These are phyloP conservation scores for Semibalanus balanoides DNA, from an alignment of 1,140 invertebrate species.

Conservation along the genomic window DNA sequence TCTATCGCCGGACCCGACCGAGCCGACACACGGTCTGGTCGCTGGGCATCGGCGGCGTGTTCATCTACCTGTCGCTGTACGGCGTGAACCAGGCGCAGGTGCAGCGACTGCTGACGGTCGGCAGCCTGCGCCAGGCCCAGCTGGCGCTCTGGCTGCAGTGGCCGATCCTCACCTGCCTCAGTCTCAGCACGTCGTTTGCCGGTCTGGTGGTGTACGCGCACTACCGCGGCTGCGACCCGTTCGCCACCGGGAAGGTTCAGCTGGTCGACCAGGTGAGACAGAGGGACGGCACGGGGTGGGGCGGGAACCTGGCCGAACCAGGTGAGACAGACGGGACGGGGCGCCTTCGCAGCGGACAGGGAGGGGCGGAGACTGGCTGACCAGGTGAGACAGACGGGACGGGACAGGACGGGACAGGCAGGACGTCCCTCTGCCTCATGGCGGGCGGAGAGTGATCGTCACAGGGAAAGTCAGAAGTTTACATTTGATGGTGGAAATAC, in stretches of 20 bases:
- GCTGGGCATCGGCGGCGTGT: conserved; percentile 45
- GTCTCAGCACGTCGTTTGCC: conserved; percentile 52
- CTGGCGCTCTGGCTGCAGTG: conserved; percentile 46
- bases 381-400: too few relatives aligned
- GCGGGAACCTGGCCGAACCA: too few relatives aligned
- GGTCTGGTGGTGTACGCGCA: conserved; percentile 63
- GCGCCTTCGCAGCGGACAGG: too few relatives aligned
- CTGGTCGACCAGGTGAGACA: conserved; percentile 28
- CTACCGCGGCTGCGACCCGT: conserved; percentile 59
- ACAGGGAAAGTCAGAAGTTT: too few relatives aligned
- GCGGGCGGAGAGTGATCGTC: too few relatives aligned
- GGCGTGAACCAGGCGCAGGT: conserved; percentile 77
- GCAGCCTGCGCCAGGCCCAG: conserved; percentile 19
- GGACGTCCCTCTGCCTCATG: too few relatives aligned
- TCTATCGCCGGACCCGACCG: not conserved
- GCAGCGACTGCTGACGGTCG: conserved; percentile 63
- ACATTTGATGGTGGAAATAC: too few relatives aligned
- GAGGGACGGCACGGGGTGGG: too few relatives aligned
- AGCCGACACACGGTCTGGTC: conserved; percentile 15
- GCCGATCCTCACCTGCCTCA: conserved; percentile 51
- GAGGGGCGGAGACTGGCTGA: too few relatives aligned
- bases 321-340: too few relatives aligned
- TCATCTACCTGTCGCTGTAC: conserved; percentile 57
- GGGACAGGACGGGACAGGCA: too few relatives aligned
- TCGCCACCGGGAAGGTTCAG: conserved; percentile 36